Evolutionary conservation across 2,113 vertebrate species (phyloP), one percentile per base, ranked within the genome.

Genomic region (Mirounga angustirostris): DNA sequence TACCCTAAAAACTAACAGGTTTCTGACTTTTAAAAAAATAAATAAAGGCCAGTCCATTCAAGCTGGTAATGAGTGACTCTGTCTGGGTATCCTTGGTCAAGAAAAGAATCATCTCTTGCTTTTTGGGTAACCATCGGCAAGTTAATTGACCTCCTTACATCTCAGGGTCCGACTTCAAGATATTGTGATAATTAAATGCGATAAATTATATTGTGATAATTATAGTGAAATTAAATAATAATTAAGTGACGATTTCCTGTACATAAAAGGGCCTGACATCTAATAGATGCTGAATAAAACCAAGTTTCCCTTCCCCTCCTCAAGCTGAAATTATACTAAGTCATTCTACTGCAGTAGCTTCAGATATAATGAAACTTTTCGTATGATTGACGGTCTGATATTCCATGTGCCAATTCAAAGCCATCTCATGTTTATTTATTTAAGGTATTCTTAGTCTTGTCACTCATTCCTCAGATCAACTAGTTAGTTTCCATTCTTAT

Each of bases 371-470:
- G 61, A 56, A 95, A 89, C 78, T 93, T 97, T 95, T 97, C 89
- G 59, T 90, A 93, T 80, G 86, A 97, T 91, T 97, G 94, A 92
- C 94, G 95, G 82, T 91, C 96, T 97, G 96, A 69, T 95, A 94
- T 21, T 87, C 61, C 86, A 52, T 85, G 95, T 96, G 82, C 96
- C 95, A 97, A 96, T 89, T 86, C 69, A 94, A 92, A 93, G 92
- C 28, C 69, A 95, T 91, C 97, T 96, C 94, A 83, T 97, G 92
- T 98, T 97, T 96, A 96, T 96, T 97, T 95, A 97, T 95, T 95
- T 92, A 95, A 97, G 95, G 92, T 97, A 89, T 89, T 97, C 95
- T 98, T 95, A 95, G 96, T 84, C 93, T 95, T 97, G 89, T 93
- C 95, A 96, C 54, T 97, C 94, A 89, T 83, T 93, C 93, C 96